Evolutionary conservation across 1,140 invertebrate genomes (phyloP), one percentile per base, ranked within the genome.

Genomic region (Ephestia elutella): DNA sequence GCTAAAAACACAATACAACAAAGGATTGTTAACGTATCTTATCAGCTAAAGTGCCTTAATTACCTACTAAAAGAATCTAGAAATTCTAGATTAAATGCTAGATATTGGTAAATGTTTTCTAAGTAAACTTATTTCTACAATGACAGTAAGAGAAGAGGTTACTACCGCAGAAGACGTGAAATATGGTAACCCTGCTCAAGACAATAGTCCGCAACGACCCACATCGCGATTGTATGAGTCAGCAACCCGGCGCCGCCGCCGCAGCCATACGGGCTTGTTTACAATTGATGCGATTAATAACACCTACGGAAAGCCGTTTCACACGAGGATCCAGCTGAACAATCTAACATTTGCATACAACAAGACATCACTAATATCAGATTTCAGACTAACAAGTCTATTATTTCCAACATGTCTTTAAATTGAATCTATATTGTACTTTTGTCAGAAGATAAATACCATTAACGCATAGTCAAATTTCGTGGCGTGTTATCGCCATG

Each of bases 221-320:
- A 84, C 82, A 82, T 82, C 70, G 75, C 73, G 61, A 79, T 75
- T 73, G 73, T 77, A 49, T 82, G 82, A 85, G 59, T 85, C 82
- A 84, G 65, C 63, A 59, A 54, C 78, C 78, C 73, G 79, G 73
- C 75, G 75, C 67, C 65, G 53, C 60, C 75, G 75, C 67, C 65
- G 53, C 60, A 57, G 62, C 57, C 79, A 76, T 78, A 82, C 75
- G 70, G 72, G 70, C 73, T 74, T 86, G 82, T 87, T 87, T 86
- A 86, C 80, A 86, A 78, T 86, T 76, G 71, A 78, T 73, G 70
- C 75, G 71, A 86, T 80, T 82, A 84, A 80, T 78, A 76, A 76
- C 75, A 81, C 74, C 77, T 61, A 62, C 71, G 59, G 61, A 70
- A 73, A 21, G 21, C 50, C 15, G 50, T 21, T 50, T 19, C 49